Percentiles rank a stretch among this genome's conserved stretches.
These are phyloP conservation scores for Poeciliopsis gracilis DNA, from an alignment of 2,797 vertebrate species.

Conservation along the genomic window DNA sequence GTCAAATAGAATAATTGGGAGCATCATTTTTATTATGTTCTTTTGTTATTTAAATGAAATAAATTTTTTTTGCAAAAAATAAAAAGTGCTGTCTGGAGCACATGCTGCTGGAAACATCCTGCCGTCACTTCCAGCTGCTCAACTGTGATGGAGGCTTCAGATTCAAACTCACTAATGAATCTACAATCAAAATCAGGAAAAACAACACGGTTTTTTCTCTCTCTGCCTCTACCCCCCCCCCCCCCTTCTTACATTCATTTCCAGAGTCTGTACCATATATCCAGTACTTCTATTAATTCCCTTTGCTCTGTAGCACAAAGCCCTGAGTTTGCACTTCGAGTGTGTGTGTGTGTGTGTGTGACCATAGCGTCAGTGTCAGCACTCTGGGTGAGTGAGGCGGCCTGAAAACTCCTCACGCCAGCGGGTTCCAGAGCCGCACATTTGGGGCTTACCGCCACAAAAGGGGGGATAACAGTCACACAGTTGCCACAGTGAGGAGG, in stretches of 20 bases:
- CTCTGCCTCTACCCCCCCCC: too few relatives aligned
- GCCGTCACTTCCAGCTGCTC: conserved; percentile 76
- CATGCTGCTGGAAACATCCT: conserved; percentile 64
- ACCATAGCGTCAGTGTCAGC: conserved; percentile 78
- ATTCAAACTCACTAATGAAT: neutral
- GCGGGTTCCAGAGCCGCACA: conserved; percentile 74
- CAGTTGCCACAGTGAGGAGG: conserved; percentile 61
- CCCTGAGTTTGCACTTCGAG: conserved; percentile 77
- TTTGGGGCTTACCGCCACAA: conserved; percentile 79
- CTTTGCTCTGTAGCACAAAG: conserved; percentile 51
- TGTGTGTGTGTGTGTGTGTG: conserved; percentile 31
- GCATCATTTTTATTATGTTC: neutral
- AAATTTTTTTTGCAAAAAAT: conserved; percentile 15
- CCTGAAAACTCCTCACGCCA: conserved; percentile 79
- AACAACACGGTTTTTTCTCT: neutral
- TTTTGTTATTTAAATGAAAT: neutral
- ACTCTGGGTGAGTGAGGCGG: conserved; percentile 65
- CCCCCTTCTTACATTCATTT: neutral
- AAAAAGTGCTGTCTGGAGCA: conserved; percentile 69
- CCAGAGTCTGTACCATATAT: conserved; percentile 4
- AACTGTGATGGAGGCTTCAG: conserved; percentile 21
- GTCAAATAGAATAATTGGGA: neutral
- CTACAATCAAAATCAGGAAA: neutral
- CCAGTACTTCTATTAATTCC: conserved; percentile 29
- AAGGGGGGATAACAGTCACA: conserved; percentile 77